Evolutionary conservation across 2,888 invertebrate species (phyloP), one percentile per base, ranked within the genome.

Genomic region (Drosophila greeni): DNA sequence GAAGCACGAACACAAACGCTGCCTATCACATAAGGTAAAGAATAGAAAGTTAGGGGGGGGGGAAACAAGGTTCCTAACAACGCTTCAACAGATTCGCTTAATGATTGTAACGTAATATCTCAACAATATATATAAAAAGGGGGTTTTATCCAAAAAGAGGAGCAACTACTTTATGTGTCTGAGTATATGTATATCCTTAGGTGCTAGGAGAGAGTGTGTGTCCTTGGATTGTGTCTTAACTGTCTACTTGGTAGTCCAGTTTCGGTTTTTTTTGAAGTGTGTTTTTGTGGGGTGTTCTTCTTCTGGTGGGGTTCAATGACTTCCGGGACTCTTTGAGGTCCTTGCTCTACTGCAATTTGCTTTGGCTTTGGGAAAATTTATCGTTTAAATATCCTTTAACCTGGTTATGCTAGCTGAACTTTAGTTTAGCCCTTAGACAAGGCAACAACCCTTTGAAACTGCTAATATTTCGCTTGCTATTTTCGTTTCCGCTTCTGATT

Each of bases 281-380:
- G 29, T 29, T 12, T 34, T 9, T 11, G 36, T 16, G 18, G n/a
- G n/a, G n/a, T n/a, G n/a, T n/a, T n/a, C n/a, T n/a, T 40, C 7
- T 64, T 64, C 42, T 62, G 61, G 62, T 62, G 62, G 62, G 66
- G 62, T 65, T 62, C 29, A 66, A 62, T 62, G 62, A 62, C 42
- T 62, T 36, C 66, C n/a, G n/a, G n/a, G n/a, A n/a, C n/a, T 53
- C 53, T 9, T 18, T 6, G 26, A 43, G 26, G 9, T 20, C 23
- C 7, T 5, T 18, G 5, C 42, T 26, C 24, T 14, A 0, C 29
- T 9, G 16, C 45, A 16, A 45, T n/a, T 42, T 42, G 42, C 42
- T 42, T n/a, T 8, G 40, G 24, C 11, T 26, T 16, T 43, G 11
- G 16, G 9, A 11, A 6, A 16, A 43, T 20, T 43, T 37, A 29